Evolutionary conservation across 2,888 invertebrate genomes (phyloP).

Genomic region (Norana najaformis): DNA sequence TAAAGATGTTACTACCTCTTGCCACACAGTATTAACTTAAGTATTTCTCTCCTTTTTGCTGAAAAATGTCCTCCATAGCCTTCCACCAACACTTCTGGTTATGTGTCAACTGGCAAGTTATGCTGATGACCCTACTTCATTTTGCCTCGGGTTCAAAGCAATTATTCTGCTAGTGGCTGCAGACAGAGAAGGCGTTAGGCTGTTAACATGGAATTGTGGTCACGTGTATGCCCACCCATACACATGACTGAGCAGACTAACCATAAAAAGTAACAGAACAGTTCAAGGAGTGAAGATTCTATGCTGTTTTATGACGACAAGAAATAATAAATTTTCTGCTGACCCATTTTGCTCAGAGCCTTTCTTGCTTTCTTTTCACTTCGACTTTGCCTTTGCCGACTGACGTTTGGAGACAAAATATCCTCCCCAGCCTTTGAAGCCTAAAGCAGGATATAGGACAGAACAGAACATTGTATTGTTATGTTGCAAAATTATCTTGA

Average conservation of each 20-base stretch:
- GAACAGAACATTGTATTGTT: background rate
- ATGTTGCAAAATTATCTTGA: background rate
- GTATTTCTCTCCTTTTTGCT: too few relatives aligned
- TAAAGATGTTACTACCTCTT: too few relatives aligned
- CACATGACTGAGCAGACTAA: too few relatives aligned
- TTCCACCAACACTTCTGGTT: too few relatives aligned
- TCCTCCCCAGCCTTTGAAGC: background rate
- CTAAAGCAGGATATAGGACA: background rate
- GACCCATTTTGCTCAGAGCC: constrained; percentile 82
- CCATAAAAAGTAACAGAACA: background rate
- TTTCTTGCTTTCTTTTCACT: constrained; percentile 99
- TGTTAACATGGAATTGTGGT: background rate
- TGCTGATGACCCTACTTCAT: too few relatives aligned
- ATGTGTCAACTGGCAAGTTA: too few relatives aligned
- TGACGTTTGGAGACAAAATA: background rate
- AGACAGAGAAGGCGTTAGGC: background rate
- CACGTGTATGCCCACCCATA: background rate
- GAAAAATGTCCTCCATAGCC: too few relatives aligned
- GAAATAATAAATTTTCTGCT: background rate
- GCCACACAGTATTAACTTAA: too few relatives aligned
- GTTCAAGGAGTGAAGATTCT: background rate
- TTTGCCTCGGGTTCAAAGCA: too few relatives aligned
- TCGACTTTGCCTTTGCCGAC: constrained; percentile 80
- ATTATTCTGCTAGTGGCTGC: background rate
- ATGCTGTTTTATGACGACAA: background rate